phyloP scores from a whole-genome alignment of 2,888 invertebrate genomes.

The Agonopterix alstromeriana region DNA sequence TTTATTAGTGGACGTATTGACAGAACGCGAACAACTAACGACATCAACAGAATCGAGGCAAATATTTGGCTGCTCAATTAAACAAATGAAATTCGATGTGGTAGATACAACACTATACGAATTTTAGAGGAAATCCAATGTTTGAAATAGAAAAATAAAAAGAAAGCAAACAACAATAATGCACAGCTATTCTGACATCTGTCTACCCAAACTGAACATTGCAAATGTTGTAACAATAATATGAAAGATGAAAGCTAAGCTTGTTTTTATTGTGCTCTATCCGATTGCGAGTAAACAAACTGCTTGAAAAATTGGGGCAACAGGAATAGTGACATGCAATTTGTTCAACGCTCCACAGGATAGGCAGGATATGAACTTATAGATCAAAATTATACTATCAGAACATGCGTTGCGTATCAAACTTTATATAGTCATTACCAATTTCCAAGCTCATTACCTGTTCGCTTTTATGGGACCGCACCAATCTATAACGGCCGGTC shows the following conservation, averaged over 20 bases:
- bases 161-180: conserved; percentile 29
- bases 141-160: conserved; percentile 23
- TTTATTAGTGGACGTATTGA: conserved; percentile 62
- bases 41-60: conserved; percentile 49
- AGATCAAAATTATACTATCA: conserved; percentile 49
- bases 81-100: conserved; percentile 57
- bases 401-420: conserved; percentile 31
- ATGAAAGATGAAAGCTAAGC: conserved; percentile 9
- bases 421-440: conserved; percentile 66
- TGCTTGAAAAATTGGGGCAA: conserved; percentile 10
- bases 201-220: conserved; percentile 32
- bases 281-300: conserved; percentile 7
- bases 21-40: conserved; percentile 62
- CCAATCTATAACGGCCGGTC: conserved; percentile 56
- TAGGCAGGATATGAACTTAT: conserved; percentile 41
- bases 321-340: conserved; percentile 5
- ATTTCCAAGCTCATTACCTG: conserved; percentile 65
- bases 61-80: conserved; percentile 66
- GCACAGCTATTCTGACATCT: conserved; percentile 50
- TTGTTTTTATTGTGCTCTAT: conserved; percentile 10
- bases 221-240: conserved; percentile 11
- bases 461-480: conserved; percentile 54
- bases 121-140: conserved; percentile 26
- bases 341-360: conserved; percentile 6
- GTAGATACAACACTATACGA: conserved; percentile 27